Evolutionary conservation across 53 echinoderm and acorn worm genomes (phyloP), one percentile per base, ranked within the genome.

Genomic region (Crossaster papposus): DNA sequence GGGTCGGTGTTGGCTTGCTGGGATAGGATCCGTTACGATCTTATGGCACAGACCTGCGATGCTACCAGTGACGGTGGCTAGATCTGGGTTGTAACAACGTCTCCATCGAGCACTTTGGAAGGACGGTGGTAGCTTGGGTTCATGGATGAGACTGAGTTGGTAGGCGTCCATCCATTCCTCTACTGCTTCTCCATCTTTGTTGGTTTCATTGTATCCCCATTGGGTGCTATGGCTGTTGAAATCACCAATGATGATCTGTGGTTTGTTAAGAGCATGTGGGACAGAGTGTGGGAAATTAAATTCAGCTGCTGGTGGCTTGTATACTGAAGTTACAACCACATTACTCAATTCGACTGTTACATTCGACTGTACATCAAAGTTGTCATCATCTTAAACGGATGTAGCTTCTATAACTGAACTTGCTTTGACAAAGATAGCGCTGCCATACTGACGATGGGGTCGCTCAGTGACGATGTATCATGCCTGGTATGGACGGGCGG

Each of bases 131-230:
- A 44, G 9, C 9, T 44, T 44, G 44, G 44, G 44, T 5, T 44
- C 44, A 44, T 44, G 44, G 44, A 44, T 44, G 9, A 44, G 44
- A 44, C 44, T 44, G 9, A 76, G 53, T 65, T 89, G 89, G 79
- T 83, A 0, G 14, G 83, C 53, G 7, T 94, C 94, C 68, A 89
- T 89, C 91, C 91, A 94, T 2, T 92, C 85, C 84, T 91, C 89
- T 23, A 81, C 91, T 68, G 88, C 89, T 68, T 91, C 89, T 35
- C 93, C 90, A 79, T 93, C 93, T 17, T 82, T 78, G 65, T 86
- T 93, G 2, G 80, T 93, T 79, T 90, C 80, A 29, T 14, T 54
- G 74, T 92, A 81, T 1, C 92, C 92, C 75, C 83, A 89, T 14
- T 58, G 33, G 74, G 82, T 81, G 34, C 74, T 88, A 58, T 89